These are phyloP conservation scores for Agonopterix heracliana DNA, from an alignment of 2,888 invertebrate genomes.

Conservation along the genomic window DNA sequence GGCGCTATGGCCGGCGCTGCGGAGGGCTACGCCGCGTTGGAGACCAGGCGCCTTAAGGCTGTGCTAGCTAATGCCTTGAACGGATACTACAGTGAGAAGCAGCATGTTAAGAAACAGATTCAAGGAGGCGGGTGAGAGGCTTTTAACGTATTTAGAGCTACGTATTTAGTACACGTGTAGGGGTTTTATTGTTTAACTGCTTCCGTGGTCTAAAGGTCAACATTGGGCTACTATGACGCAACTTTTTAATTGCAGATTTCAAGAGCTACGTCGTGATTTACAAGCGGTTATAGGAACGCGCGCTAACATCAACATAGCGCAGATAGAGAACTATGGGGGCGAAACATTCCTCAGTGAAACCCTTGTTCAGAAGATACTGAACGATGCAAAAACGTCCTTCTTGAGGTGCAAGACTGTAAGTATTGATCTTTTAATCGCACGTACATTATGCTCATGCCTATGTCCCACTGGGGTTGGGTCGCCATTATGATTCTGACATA, in stretches of 20 bases:
- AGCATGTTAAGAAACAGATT: conserved; percentile 95
- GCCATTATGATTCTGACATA: too few relatives aligned
- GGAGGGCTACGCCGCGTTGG: conserved; percentile 84
- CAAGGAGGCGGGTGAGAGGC: conserved; percentile 85
- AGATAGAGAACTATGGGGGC: conserved; percentile 96
- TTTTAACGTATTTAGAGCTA: too few relatives aligned
- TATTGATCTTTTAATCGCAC: background rate
- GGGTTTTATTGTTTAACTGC: too few relatives aligned
- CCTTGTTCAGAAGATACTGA: conserved; percentile 92
- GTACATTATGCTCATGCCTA: too few relatives aligned
- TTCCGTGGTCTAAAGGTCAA: too few relatives aligned
- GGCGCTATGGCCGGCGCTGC: conserved; percentile 62
- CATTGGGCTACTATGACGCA: too few relatives aligned
- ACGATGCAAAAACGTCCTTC: conserved; percentile 93
- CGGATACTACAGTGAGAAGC: conserved; percentile 93
- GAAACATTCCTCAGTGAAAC: conserved; percentile 98
- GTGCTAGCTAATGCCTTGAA: conserved; percentile 85
- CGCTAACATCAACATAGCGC: conserved; percentile 94
- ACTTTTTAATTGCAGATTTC: conserved; percentile 77
- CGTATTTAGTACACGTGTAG: too few relatives aligned
- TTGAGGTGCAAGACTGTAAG: conserved; percentile 84
- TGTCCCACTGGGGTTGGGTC: too few relatives aligned
- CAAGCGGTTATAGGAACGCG: conserved; percentile 95
- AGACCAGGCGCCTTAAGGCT: conserved; percentile 86
- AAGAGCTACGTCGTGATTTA: conserved; percentile 93